These are phyloP conservation scores for Penaeus monodon DNA, from an alignment of 2,888 invertebrate species.

Conservation along the genomic window DNA sequence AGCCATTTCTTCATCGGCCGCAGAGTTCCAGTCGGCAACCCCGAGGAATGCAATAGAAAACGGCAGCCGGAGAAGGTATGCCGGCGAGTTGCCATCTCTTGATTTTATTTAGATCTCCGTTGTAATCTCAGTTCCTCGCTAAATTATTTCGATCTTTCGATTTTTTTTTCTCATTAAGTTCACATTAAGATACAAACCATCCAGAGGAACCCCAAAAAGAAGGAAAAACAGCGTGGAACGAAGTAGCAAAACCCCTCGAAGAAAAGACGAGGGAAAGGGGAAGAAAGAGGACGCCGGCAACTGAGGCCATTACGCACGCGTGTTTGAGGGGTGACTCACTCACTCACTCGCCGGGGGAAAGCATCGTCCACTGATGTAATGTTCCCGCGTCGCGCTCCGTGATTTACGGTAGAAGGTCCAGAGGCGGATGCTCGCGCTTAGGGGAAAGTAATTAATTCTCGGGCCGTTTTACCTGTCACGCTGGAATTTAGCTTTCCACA, in stretches of 20 bases:
- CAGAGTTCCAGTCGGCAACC: conserved; percentile 24
- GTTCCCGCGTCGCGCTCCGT: conserved; percentile 17
- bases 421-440: conserved; percentile 18
- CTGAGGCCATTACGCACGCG: not conserved
- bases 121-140: not conserved
- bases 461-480: conserved; percentile 30
- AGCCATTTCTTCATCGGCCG: conserved; percentile 24
- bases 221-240: no score
- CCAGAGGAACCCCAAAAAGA: no score
- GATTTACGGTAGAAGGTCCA: conserved; percentile 19
- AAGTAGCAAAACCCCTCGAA: no score
- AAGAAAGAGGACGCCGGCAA: not conserved
- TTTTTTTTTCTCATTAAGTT: no score
- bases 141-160: no score
- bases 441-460: conserved; percentile 25
- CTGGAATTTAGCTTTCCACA: conserved; percentile 22
- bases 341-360: conserved; percentile 14
- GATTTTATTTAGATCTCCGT: not conserved
- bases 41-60: conserved; percentile 33
- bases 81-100: conserved; percentile 8
- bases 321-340: not conserved
- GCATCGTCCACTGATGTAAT: conserved; percentile 26
- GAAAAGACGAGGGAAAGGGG: no score
- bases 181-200: no score
- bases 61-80: conserved; percentile 14